Conservation (phyloP, 2,113 vertebrate species). For the Furnarius figulus region DNA sequence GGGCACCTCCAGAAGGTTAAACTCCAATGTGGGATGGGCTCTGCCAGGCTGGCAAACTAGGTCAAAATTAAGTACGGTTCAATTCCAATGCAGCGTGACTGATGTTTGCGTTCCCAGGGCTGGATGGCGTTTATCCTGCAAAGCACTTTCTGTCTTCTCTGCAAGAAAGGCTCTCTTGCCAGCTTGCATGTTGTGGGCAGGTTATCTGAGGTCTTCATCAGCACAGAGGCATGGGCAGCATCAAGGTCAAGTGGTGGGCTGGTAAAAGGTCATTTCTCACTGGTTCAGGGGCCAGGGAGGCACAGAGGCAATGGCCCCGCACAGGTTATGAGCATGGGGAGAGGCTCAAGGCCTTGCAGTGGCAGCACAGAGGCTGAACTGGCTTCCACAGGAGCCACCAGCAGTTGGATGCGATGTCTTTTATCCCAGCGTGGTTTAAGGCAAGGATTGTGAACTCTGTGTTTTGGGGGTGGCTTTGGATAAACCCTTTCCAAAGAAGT, state of each 20-base stretch:
- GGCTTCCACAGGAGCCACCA: background rate
- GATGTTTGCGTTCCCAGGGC: background rate
- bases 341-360: background rate
- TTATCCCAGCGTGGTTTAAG: fast-evolving
- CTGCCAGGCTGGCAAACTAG: constrained; percentile 62
- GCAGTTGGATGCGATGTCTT: background rate
- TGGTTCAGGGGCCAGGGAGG: background rate
- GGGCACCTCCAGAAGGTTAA: background rate
- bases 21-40: constrained; percentile 14
- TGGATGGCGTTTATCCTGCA: background rate
- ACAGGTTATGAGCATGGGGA: fast-evolving
- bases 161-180: background rate
- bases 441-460: fast-evolving
- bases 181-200: background rate
- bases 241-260: background rate
- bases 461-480: background rate
- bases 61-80: constrained; percentile 64
- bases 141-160: background rate
- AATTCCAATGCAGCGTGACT: background rate
- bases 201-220: background rate
- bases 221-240: background rate
- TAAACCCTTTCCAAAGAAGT: background rate
- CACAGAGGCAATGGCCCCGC: fast-evolving
- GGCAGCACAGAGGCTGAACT: background rate
- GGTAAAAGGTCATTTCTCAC: fast-evolving